These are phyloP conservation scores for Zonitis immaculata DNA, from an alignment of 2,888 invertebrate species.

Conservation along the genomic window DNA sequence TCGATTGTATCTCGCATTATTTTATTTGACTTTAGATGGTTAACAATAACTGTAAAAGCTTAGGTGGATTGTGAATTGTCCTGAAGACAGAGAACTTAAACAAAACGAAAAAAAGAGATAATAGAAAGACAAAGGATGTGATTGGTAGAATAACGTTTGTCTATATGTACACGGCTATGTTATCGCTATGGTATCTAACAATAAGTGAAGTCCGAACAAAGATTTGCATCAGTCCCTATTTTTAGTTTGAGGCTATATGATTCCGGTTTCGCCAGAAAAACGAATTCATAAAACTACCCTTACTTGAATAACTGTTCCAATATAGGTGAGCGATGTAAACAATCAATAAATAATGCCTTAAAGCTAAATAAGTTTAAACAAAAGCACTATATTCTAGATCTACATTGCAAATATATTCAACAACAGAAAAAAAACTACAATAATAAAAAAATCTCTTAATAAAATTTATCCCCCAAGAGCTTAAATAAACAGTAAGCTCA, in stretches of 20 bases:
- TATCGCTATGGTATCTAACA: conserved; percentile 11
- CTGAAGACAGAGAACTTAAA: conserved; percentile 9
- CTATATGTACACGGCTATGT: too few species aligned
- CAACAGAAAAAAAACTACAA: too few species aligned
- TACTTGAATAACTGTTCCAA: conserved; percentile 35
- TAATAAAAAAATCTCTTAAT: too few species aligned
- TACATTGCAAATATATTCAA: conserved; percentile 9
- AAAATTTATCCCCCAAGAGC: conserved; percentile 16
- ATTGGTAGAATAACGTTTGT: conserved; percentile 12
- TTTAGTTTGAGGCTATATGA: conserved; percentile 27
- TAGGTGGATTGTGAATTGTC: conserved; percentile 26
- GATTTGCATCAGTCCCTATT: conserved; percentile 33
- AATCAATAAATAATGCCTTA: conserved; percentile 33
- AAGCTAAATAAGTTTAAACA: conserved; percentile 28
- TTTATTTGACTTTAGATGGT: conserved; percentile 37
- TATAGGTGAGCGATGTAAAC: conserved; percentile 40
- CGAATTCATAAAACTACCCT: conserved; percentile 41
- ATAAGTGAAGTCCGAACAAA: conserved; percentile 23
- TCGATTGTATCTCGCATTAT: too few species aligned
- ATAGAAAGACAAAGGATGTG: conserved; percentile 29
- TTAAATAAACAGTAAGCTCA: conserved; percentile 35
- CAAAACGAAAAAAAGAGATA: conserved; percentile 15
- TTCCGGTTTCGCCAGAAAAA: conserved; percentile 33
- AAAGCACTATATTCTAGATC: conserved; percentile 19
- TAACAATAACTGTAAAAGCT: conserved; percentile 42